A percentile compares a stretch with the other conserved stretches of the same genome.
phyloP scores from a whole-genome alignment of 2,797 vertebrate genomes.

The Thalassophryne amazonica region DNA sequence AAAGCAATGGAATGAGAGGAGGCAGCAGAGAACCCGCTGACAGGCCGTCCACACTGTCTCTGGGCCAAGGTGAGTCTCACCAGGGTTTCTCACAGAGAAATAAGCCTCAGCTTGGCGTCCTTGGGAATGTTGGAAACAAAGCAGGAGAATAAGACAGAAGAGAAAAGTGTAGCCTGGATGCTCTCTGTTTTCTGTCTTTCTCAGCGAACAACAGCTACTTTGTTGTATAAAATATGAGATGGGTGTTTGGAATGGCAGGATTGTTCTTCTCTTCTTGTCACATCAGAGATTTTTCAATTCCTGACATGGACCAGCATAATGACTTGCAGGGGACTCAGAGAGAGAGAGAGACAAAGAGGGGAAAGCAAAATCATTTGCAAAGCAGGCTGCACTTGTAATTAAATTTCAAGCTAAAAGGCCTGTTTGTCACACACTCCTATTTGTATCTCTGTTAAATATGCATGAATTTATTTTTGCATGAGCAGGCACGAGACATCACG shows the following conservation, averaged over 20 bases:
- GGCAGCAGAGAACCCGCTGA: slow-evolving; percentile 10
- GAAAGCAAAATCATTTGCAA: slow-evolving; percentile 72
- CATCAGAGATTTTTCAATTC: slow-evolving; percentile 53
- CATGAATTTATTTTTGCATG: slow-evolving; percentile 77
- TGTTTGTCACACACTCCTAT: slow-evolving; percentile 73
- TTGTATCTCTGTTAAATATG: slow-evolving; percentile 77
- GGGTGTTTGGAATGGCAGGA: slow-evolving; percentile 38
- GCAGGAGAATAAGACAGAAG: slow-evolving; percentile 11
- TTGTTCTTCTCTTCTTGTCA: slow-evolving; percentile 31
- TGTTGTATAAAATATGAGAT: slow-evolving; percentile 70
- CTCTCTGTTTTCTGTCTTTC: slow-evolving; percentile 1
- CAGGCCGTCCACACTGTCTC: slow-evolving; percentile 20
- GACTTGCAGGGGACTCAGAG: slow-evolving; percentile 45
- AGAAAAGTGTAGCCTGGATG: neutral
- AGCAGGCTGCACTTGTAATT: slow-evolving; percentile 69
- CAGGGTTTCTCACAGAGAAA: neutral
- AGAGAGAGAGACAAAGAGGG: slow-evolving; percentile 23
- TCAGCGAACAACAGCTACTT: slow-evolving; percentile 45
- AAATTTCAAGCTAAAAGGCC: slow-evolving; percentile 77
- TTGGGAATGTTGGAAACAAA: slow-evolving; percentile 29
- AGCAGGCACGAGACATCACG: slow-evolving; percentile 57
- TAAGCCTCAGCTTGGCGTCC: slow-evolving; percentile 12
- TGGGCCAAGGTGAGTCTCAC: slow-evolving; percentile 50
- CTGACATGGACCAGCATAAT: slow-evolving; percentile 52
- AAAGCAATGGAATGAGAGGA: slow-evolving; percentile 9